These are phyloP conservation scores for Harmothoe impar DNA, from an alignment of 2,888 invertebrate species.

Conservation along the genomic window DNA sequence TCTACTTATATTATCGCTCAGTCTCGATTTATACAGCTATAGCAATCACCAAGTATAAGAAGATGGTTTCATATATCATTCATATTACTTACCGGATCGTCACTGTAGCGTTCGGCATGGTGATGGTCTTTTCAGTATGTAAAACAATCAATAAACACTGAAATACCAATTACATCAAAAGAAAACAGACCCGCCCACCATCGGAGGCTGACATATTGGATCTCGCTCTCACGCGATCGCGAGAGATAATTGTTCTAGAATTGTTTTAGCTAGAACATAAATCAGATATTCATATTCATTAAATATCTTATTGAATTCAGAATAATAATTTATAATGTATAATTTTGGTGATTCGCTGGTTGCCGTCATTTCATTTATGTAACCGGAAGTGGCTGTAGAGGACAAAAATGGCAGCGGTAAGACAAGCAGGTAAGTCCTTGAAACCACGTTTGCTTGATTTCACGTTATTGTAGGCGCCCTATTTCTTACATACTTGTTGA, in stretches of 20 bases:
- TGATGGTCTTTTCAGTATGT: not conserved
- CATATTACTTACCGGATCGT: conserved; percentile 59
- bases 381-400: not conserved
- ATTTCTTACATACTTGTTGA: too few species aligned
- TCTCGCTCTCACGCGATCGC: not conserved
- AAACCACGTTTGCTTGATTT: not conserved
- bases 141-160: not conserved
- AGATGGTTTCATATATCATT: too few species aligned
- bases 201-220: conserved; percentile 50
- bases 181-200: not conserved
- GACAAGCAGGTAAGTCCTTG: conserved; percentile 23
- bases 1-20: too few species aligned
- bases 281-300: too few species aligned
- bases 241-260: not conserved
- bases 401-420: conserved; percentile 27
- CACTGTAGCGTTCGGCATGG: conserved; percentile 65
- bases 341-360: not conserved
- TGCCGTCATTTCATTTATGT: not conserved
- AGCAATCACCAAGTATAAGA: too few species aligned
- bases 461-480: not conserved
- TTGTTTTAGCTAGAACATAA: too few species aligned
- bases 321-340: too few species aligned
- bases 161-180: not conserved
- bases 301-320: too few species aligned
- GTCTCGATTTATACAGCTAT: too few species aligned